Evolutionary conservation across 2,888 invertebrate species (phyloP), one percentile per base, ranked within the genome.

Genomic region (Heteromurus nitidus): DNA sequence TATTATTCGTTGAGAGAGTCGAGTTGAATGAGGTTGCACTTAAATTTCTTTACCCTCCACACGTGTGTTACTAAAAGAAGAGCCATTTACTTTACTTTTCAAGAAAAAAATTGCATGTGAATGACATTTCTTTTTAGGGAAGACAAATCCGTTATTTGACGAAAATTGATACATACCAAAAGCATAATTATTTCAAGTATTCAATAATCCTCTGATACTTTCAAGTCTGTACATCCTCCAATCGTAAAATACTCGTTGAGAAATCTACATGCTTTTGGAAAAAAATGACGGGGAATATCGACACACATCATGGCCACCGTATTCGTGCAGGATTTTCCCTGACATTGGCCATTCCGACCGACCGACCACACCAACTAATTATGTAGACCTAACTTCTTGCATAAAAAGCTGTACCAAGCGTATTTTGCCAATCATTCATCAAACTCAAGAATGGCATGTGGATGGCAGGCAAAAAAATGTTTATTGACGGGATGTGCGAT

Each of bases 101-200:
- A n/a, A n/a, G n/a, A n/a, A n/a, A n/a, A n/a, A n/a, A n/a, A n/a
- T n/a, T n/a, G n/a, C n/a, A n/a, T 36, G 31, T 36, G 64, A 22
- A 64, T 22, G 64, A 64, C 42, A 42, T 64, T 36, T 64, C 64
- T 64, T 64, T 64, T 36, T 64, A 64, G 42, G 64, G 64, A 64
- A 42, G 42, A 60, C 7, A 30, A 42, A 30, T 36, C 64, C 36
- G 64, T 64, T 64, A 64, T 42, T 64, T 64, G 42, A 64, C 1
- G 22, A 64, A 64, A 64, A 64, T 64, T 64, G 64, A 64, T 64
- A 64, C 36, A 64, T 42, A 22, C 64, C 64, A 24, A 20, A 42
- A 9, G 24, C 11, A 22, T 64, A 42, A 64, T 64, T 64, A 42
- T 20, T 22, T 22, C 5, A 36, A 64, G 30, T 9, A 22, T 55